Conservation (phyloP, 2,113 vertebrate species). For the Epinephelus moara region DNA sequence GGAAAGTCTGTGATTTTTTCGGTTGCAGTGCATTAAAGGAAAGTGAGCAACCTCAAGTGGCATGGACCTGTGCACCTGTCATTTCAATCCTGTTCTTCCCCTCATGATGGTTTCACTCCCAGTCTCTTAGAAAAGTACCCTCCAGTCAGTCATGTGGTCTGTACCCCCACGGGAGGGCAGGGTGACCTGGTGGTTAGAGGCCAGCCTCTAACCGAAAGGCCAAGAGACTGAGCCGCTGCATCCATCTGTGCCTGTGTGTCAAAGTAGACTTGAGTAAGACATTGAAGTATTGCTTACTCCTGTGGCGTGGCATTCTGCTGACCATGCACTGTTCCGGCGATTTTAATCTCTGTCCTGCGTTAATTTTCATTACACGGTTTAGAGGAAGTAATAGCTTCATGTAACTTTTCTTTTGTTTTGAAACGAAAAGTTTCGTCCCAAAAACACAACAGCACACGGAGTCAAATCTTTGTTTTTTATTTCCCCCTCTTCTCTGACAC, state of each 20-base stretch:
- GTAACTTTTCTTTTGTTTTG: not conserved
- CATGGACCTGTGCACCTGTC: constrained; percentile 52
- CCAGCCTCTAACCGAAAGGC: constrained; percentile 14
- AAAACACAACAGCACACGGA: not conserved
- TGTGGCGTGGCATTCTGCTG: constrained; percentile 18
- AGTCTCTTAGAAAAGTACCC: not conserved
- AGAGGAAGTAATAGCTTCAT: not conserved
- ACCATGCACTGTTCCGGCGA: not conserved
- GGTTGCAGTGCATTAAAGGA: constrained; percentile 9
- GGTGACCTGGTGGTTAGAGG: constrained; percentile 44
- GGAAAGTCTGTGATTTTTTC: not conserved
- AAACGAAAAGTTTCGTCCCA: not conserved
- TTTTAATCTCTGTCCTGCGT: constrained; percentile 10
- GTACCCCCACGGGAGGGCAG: constrained; percentile 17
- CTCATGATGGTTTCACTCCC: constrained; percentile 47
- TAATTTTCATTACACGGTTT: not conserved
- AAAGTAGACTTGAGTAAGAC: constrained; percentile 16
- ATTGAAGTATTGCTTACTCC: constrained; percentile 39
- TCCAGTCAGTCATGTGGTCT: constrained; percentile 38
- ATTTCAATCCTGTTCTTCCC: constrained; percentile 42
- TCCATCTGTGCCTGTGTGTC: constrained; percentile 14
- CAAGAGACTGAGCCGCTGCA: constrained; percentile 3
- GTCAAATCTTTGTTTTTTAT: not conserved
- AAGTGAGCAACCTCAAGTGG: constrained; percentile 6
- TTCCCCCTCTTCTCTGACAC: not conserved